Base-by-base conservation (phyloP, 2,113 vertebrate genomes). In the Terrapene triunguis region DNA sequence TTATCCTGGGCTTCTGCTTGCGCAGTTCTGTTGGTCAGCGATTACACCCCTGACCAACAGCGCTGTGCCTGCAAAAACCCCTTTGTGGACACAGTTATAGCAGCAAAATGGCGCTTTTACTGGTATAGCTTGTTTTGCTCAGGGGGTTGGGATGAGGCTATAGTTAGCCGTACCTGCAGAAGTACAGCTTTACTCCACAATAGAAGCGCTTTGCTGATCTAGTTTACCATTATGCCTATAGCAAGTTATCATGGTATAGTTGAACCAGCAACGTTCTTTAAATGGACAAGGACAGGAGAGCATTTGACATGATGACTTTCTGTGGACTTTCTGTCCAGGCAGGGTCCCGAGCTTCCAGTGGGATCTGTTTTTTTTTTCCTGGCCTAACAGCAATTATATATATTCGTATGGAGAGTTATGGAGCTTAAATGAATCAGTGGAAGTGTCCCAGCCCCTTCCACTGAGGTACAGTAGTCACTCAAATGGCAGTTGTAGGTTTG, bases 11-110 rank as follows among this genome's bases (percentile, higher is more conserved):
- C 8, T 17, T 65, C 35, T 79, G 80, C 21, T 44, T 54, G 59
- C 24, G 89, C 35, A 57, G 80, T 0, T 0, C 25, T 69, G 1
- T 84, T 78, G 5, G 14, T 72, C 0, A 0, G 47, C 54, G 82
- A 10, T 9, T 19, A 79, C n/a, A 17, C 8, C 6, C 81, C 47
- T 81, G 24, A 35, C 51, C 35, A 57, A 10, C 50, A 79, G 81
- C 62, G n/a, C 59, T 72, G 48, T 54, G 82, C 48, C 29, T 24
- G 29, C 35, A 47, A 44, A 44, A 62, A 29, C 9, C 12, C 44
- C 32, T 74, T n/a, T 11, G 51, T 69, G 82, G 79, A 72, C 35
- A 69, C 25, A 50, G 72, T 53, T 48, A 24, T 51, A 7, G 47
- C 69, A 53, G 69, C 57, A 69, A 3, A 27, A 59, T n/a, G 59